Percentiles rank a stretch among this genome's conserved stretches.
Conservation (phyloP, 2,113 vertebrate species). For the Diglossa brunneiventris region DNA sequence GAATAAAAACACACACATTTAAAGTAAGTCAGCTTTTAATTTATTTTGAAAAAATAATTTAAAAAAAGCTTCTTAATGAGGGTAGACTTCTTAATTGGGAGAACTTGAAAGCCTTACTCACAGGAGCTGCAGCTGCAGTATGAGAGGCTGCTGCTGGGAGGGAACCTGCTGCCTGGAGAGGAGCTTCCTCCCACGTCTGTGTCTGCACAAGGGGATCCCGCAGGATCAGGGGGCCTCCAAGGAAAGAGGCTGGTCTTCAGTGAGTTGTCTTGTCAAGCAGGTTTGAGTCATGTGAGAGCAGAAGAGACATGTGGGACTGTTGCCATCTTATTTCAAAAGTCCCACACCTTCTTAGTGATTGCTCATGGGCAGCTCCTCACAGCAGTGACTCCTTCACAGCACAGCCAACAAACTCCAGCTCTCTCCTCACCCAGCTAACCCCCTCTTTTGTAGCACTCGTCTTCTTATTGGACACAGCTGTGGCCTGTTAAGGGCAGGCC, state of each 20-base stretch:
- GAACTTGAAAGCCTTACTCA: background rate
- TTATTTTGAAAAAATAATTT: background rate
- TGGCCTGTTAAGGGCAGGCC: too few species aligned
- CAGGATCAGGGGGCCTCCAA: background rate
- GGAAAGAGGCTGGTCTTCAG: background rate
- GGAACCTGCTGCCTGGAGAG: accelerated
- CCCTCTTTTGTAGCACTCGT: too few species aligned
- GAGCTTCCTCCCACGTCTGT: accelerated
- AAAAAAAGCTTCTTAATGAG: background rate
- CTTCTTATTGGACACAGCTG: too few species aligned
- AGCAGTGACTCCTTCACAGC: too few species aligned
- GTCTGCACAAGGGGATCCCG: background rate
- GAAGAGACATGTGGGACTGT: accelerated
- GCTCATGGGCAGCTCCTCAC: too few species aligned
- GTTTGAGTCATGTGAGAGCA: background rate
- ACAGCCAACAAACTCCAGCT: too few species aligned
- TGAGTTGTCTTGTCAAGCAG: background rate
- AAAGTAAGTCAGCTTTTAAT: background rate
- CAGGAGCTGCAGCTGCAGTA: background rate
- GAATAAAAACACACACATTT: background rate
- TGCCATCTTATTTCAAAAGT: too few species aligned
- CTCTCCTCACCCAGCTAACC: too few species aligned
- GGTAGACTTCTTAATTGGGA: background rate
- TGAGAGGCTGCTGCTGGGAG: background rate
- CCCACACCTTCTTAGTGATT: too few species aligned